phyloP scores from a whole-genome alignment of 2,797 vertebrate genomes.

The Anguilla anguilla region DNA sequence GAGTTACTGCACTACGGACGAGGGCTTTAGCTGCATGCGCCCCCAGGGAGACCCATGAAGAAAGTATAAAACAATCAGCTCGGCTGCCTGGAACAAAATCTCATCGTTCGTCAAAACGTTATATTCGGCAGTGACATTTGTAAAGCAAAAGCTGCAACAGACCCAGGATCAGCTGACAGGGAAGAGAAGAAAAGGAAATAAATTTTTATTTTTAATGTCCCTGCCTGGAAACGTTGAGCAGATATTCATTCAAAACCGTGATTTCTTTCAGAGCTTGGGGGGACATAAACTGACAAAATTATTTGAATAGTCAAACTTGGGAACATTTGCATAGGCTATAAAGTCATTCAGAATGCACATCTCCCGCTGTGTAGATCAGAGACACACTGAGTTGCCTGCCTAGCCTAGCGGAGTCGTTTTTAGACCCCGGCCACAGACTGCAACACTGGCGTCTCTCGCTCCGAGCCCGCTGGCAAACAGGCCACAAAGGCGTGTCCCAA shows the following conservation, averaged over 20 bases:
- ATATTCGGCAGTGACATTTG: neutral
- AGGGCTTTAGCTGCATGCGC: neutral
- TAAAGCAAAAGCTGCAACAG: neutral
- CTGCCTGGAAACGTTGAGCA: neutral
- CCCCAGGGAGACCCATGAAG: neutral
- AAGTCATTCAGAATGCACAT: neutral
- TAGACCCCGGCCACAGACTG: neutral
- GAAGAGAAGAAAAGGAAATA: neutral
- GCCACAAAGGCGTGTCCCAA: neutral
- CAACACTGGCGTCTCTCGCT: neutral
- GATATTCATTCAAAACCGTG: neutral
- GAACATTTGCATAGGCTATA: neutral
- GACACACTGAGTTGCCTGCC: neutral
- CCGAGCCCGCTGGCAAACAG: neutral
- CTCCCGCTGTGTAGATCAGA: neutral
- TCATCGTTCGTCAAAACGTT: neutral
- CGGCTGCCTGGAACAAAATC: neutral
- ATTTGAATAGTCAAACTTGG: neutral
- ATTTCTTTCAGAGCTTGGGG: neutral
- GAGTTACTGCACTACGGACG: neutral
- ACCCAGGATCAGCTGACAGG: neutral
- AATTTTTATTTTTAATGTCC: neutral
- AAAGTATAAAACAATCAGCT: neutral
- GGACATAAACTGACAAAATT: neutral
- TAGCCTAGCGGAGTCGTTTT: neutral